Percentiles rank a stretch among this genome's conserved stretches.
Conservation (phyloP, 2,888 invertebrate species). For the Alcis repandata region DNA sequence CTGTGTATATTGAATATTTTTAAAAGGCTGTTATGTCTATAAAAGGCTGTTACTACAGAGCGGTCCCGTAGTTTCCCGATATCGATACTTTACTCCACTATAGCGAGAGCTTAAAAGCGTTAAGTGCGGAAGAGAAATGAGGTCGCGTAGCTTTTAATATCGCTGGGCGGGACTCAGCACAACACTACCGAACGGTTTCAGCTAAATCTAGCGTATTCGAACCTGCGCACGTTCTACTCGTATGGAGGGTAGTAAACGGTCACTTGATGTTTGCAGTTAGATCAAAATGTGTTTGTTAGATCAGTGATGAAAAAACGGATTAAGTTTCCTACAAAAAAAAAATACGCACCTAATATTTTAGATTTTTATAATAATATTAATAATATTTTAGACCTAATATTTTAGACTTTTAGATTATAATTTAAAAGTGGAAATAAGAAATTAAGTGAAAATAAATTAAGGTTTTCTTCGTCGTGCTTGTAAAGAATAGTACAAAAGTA, state of each 20-base stretch:
- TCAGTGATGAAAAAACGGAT: too few relatives aligned
- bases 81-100: conserved; percentile 50
- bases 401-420: too few relatives aligned
- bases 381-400: too few relatives aligned
- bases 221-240: conserved; percentile 20
- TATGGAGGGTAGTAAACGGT: conserved; percentile 14
- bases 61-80: conserved; percentile 32
- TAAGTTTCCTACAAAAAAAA: too few relatives aligned
- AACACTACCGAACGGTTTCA: conserved; percentile 52
- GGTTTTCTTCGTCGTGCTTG: too few relatives aligned
- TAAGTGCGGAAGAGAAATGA: conserved; percentile 78
- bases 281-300: background rate
- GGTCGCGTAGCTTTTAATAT: conserved; percentile 82
- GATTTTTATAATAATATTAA: too few relatives aligned
- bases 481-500: too few relatives aligned
- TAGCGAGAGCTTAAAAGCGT: conserved; percentile 67
- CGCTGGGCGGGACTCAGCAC: conserved; percentile 59
- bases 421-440: too few relatives aligned
- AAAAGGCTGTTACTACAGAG: conserved; percentile 11
- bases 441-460: too few relatives aligned
- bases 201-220: conserved; percentile 46
- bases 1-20: background rate
- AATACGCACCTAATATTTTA: too few relatives aligned
- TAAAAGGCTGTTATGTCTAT: background rate
- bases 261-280: background rate